phyloP scores from a whole-genome alignment of 1,140 invertebrate genomes.

The Drosophila nasuta region DNA sequence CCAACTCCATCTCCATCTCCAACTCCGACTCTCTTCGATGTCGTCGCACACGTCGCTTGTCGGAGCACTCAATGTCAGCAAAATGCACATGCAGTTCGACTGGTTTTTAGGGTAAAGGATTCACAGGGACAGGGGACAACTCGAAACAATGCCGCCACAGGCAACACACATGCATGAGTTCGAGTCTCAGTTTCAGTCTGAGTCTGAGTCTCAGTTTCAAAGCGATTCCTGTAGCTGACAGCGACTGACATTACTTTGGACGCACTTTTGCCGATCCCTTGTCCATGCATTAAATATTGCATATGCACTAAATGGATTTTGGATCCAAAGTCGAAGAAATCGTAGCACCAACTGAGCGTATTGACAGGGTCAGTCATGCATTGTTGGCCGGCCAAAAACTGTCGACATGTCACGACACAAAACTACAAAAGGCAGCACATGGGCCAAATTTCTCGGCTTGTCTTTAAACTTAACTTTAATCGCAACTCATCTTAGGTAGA shows the following conservation, averaged over 20 bases:
- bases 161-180: constrained; percentile 21
- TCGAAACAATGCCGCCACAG: constrained; percentile 71
- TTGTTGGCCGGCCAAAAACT: constrained; percentile 79
- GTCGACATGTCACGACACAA: constrained; percentile 62
- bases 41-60: constrained; percentile 69
- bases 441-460: constrained; percentile 11
- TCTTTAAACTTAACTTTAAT: constrained; percentile 14
- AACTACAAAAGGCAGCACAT: constrained; percentile 34
- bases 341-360: constrained; percentile 27
- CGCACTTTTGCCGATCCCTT: constrained; percentile 68
- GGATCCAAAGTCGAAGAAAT: neutral
- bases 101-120: constrained; percentile 5
- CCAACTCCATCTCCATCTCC: neutral
- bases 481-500: constrained; percentile 10
- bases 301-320: constrained; percentile 75
- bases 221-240: constrained; percentile 37
- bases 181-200: neutral
- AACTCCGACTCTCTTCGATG: neutral
- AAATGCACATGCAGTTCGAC: constrained; percentile 64
- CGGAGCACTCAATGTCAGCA: constrained; percentile 82
- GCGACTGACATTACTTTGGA: constrained; percentile 65
- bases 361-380: constrained; percentile 82
- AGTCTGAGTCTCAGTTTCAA: too few relatives aligned
- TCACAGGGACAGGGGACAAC: neutral
- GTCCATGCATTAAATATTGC: constrained; percentile 78